These are phyloP conservation scores for Clarias laeviceps DNA, from an alignment of 2,797 vertebrate genomes.

Conservation along the genomic window DNA sequence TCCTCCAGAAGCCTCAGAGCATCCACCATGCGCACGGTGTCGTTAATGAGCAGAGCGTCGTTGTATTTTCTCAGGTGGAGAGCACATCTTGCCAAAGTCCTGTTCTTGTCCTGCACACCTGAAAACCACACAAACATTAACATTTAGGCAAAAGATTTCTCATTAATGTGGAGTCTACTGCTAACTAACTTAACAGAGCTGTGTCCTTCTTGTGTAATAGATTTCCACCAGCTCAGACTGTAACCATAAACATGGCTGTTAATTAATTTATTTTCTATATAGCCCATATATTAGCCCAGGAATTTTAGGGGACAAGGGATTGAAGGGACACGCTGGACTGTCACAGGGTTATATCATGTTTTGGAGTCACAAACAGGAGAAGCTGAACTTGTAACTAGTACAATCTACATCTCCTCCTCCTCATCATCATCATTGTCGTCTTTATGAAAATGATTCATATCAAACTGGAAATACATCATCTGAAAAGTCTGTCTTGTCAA, in stretches of 20 bases:
- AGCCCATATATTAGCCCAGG: no score
- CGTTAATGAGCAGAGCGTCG: slow-evolving; percentile 86
- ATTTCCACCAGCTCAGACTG: not conserved
- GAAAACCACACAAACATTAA: slow-evolving; percentile 14
- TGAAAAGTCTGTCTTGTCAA: not conserved
- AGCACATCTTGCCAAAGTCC: slow-evolving; percentile 74
- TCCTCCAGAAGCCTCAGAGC: slow-evolving; percentile 75
- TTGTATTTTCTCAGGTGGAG: slow-evolving; percentile 89
- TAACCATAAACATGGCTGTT: no score
- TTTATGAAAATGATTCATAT: not conserved
- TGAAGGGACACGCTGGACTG: no score
- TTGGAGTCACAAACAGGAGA: not conserved
- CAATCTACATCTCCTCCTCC: not conserved
- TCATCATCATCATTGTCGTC: not conserved
- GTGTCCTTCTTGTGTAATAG: not conserved
- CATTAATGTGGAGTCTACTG: not conserved
- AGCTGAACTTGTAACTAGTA: no score
- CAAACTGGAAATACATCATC: not conserved
- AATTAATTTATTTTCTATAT: no score
- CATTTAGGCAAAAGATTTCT: not conserved
- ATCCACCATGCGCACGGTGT: slow-evolving; percentile 83
- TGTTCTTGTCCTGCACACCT: slow-evolving; percentile 71
- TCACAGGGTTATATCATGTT: not conserved
- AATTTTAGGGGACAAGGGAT: no score
- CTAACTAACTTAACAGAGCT: not conserved